These are phyloP conservation scores for Cossypha dichroa DNA, from an alignment of 2,797 vertebrate genomes.

Conservation along the genomic window DNA sequence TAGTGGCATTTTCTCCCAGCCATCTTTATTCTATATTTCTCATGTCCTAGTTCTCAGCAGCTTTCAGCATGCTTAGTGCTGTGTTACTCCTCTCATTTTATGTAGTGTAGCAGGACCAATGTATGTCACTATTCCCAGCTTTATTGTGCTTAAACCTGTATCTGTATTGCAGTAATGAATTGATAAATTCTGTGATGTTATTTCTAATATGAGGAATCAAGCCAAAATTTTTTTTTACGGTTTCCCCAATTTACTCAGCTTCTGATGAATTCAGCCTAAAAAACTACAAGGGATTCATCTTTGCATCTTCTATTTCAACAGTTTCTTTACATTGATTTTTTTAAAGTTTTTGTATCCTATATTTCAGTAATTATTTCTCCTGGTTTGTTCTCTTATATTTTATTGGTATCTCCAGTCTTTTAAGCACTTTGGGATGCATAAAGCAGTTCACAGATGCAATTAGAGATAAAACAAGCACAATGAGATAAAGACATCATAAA, in stretches of 20 bases:
- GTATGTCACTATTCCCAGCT: background rate
- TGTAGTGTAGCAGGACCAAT: background rate
- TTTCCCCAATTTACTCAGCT: background rate
- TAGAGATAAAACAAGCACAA: conserved; percentile 20
- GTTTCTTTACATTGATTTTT: background rate
- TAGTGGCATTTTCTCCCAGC: background rate
- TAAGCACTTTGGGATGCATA: background rate
- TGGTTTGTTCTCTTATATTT: background rate
- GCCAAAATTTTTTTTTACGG: background rate
- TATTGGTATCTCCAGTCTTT: background rate
- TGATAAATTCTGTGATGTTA: background rate
- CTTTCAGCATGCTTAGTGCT: background rate
- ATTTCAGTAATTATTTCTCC: conserved; percentile 15
- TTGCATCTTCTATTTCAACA: background rate
- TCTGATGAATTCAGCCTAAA: background rate
- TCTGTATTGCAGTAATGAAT: background rate
- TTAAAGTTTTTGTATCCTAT: background rate
- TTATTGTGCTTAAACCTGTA: background rate
- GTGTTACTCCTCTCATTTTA: background rate
- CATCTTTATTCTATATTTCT: background rate
- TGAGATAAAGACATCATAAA: conserved; percentile 28
- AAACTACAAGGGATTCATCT: background rate
- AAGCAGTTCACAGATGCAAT: conserved; percentile 33
- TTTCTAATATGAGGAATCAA: background rate
- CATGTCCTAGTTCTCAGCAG: background rate